Conservation (phyloP, 2,888 invertebrate genomes). For the Pammene aurita region DNA sequence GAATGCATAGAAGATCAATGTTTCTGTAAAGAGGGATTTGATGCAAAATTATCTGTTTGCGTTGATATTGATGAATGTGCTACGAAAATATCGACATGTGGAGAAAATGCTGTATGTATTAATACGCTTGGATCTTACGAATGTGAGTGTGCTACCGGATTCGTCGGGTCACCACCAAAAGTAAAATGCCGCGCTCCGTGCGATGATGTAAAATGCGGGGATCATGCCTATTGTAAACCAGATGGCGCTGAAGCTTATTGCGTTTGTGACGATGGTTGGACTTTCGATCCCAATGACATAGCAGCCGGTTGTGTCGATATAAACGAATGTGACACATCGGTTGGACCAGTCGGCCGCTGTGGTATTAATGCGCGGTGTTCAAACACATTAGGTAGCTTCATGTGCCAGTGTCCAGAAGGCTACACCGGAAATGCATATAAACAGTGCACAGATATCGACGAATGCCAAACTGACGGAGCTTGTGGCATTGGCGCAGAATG, state of each 20-base stretch:
- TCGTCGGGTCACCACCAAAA: conserved; percentile 91
- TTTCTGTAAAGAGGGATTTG: conserved; percentile 94
- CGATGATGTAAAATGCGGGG: conserved; percentile 94
- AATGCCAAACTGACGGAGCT: conserved; percentile 87
- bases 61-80: conserved; percentile 92
- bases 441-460: conserved; percentile 92
- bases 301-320: conserved; percentile 96
- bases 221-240: conserved; percentile 94
- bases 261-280: conserved; percentile 96
- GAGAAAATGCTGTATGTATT: conserved; percentile 88
- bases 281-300: conserved; percentile 94
- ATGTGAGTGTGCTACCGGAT: conserved; percentile 92
- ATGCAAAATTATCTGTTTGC: conserved; percentile 90
- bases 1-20: conserved; percentile 95
- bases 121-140: conserved; percentile 91
- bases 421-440: conserved; percentile 93
- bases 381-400: conserved; percentile 90
- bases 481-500: conserved; percentile 94
- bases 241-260: conserved; percentile 95
- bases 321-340: conserved; percentile 92
- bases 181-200: conserved; percentile 94
- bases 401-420: conserved; percentile 92
- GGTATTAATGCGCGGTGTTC: conserved; percentile 92
- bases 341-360: conserved; percentile 91
- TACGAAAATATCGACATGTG: conserved; percentile 83